A percentile compares a stretch with the other conserved stretches of the same genome.
Evolutionary conservation across 2,888 invertebrate species (phyloP).

Genomic region (Dryococelus australis): DNA sequence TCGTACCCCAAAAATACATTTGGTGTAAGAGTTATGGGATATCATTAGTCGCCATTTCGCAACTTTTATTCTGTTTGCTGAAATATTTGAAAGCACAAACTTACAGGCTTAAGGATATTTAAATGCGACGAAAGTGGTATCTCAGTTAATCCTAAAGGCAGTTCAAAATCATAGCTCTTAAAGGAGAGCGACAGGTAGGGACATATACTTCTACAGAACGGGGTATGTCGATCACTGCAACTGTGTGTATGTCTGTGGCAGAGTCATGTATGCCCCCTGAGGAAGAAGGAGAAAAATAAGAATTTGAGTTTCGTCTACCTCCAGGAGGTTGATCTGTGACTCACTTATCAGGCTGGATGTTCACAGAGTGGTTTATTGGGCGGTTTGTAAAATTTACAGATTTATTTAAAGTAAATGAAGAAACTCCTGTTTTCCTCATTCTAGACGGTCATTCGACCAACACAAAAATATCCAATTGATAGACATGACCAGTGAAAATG

Average conservation of each 20-base stretch:
- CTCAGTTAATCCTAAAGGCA: neutral
- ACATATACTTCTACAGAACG: neutral
- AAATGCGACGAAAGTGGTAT: neutral
- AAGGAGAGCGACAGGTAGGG: neutral
- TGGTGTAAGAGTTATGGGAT: neutral
- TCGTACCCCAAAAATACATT: neutral
- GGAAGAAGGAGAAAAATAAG: neutral
- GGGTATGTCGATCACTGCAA: neutral
- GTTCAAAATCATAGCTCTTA: neutral
- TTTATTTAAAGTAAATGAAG: neutral
- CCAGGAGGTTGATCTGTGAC: neutral
- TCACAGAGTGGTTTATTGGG: neutral
- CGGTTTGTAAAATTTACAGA: neutral
- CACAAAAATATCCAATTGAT: neutral
- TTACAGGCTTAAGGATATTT: neutral
- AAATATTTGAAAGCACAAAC: neutral
- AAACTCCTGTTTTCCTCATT: neutral
- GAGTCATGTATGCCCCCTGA: neutral
- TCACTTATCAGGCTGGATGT: neutral
- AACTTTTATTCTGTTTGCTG: neutral
- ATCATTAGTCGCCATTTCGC: neutral
- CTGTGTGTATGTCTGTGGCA: neutral
- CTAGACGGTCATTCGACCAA: neutral
- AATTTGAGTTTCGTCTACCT: neutral
- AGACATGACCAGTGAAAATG: neutral